Conservation (phyloP, 2,113 vertebrate genomes). For the Trematocara unimaculatum region DNA sequence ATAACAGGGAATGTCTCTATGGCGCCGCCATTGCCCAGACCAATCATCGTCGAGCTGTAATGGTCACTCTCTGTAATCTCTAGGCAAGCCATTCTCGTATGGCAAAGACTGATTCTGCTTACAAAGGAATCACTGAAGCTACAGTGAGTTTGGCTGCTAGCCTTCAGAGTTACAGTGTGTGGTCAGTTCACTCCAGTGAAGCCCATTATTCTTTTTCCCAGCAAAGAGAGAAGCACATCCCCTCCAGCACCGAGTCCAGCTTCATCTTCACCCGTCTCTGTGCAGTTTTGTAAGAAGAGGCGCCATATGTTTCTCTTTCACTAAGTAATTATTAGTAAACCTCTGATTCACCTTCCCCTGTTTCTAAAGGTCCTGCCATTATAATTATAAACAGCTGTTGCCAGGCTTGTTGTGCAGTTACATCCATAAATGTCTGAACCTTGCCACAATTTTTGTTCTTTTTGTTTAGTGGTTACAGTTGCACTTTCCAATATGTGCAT, state of each 20-base stretch:
- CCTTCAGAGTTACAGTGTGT: conserved; percentile 46
- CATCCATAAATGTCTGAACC: neutral
- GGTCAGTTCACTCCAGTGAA: conserved; percentile 50
- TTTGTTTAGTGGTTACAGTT: neutral
- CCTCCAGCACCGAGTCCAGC: conserved; percentile 5
- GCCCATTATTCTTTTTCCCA: conserved; percentile 48
- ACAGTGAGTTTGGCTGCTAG: conserved; percentile 55
- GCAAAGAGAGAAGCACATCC: conserved; percentile 6
- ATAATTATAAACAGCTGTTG: neutral
- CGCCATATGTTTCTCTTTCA: neutral
- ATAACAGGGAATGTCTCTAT: neutral
- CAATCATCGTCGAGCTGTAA: conserved; percentile 24
- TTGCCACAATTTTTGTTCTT: neutral
- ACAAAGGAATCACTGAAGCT: conserved; percentile 47
- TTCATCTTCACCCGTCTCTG: neutral
- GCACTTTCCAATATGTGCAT: neutral
- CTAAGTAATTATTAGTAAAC: conserved; percentile 8
- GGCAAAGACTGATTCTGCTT: conserved; percentile 41
- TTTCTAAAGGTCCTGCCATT: neutral
- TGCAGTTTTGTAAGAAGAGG: neutral
- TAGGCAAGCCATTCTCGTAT: neutral
- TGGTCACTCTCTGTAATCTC: conserved; percentile 24
- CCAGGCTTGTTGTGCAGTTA: neutral
- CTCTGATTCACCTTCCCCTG: neutral
- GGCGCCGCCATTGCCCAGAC: conserved; percentile 1